Percentiles rank a stretch among this genome's conserved stretches.
Evolutionary conservation across 1,140 invertebrate genomes (phyloP).

Genomic region (Drosophila pallidifrons): DNA sequence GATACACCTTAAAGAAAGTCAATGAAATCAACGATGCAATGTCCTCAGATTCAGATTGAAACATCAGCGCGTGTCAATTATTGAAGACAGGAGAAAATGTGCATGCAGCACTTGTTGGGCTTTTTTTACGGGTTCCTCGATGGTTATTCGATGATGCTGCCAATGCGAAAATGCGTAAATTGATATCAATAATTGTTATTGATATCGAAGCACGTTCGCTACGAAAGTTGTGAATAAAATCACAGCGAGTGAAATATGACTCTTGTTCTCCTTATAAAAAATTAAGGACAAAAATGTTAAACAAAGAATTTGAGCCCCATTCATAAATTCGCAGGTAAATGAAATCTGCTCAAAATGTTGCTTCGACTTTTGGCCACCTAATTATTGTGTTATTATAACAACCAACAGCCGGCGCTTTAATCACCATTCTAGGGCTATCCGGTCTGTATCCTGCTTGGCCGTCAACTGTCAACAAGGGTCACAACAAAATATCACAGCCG

Average conservation of each 20-base stretch:
- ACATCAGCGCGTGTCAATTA: slow-evolving; percentile 41
- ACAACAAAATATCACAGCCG: too few species aligned
- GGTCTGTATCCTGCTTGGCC: too few species aligned
- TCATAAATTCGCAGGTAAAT: too few species aligned
- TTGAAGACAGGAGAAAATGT: slow-evolving; percentile 9
- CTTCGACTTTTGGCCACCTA: too few species aligned
- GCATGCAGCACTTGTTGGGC: slow-evolving; percentile 31
- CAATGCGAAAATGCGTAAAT: slow-evolving; percentile 55
- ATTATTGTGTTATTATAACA: too few species aligned
- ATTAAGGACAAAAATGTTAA: neutral
- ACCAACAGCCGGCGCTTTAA: too few species aligned
- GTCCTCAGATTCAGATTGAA: too few species aligned
- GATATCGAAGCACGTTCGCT: slow-evolving; percentile 69
- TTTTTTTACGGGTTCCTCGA: slow-evolving; percentile 30
- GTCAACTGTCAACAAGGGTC: too few species aligned
- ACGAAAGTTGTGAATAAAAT: neutral
- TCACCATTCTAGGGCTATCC: too few species aligned
- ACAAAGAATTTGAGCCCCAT: slow-evolving; percentile 23
- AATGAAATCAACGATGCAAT: too few species aligned
- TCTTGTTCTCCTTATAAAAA: neutral
- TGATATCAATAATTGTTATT: slow-evolving; percentile 78
- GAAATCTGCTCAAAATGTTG: too few species aligned
- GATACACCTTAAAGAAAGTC: too few species aligned
- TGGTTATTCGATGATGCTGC: slow-evolving; percentile 42
- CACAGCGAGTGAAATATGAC: neutral